A percentile compares a stretch with the other conserved stretches of the same genome.
phyloP scores from a whole-genome alignment of 2,888 invertebrate genomes.

The Muschampia plurimacula region DNA sequence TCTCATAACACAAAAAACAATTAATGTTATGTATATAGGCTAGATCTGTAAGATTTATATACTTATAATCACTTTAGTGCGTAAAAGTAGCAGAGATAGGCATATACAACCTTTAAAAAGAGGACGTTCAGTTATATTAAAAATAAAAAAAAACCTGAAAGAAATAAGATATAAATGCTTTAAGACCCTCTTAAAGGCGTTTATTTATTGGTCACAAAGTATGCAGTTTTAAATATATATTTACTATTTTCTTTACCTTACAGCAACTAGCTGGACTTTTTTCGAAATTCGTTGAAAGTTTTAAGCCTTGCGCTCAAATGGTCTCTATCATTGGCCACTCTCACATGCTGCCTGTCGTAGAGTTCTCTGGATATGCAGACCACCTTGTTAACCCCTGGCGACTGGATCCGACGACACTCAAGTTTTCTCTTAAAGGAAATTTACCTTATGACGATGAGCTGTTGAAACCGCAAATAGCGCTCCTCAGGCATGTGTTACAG shows the following conservation, averaged over 20 bases:
- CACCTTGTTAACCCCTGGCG: constrained; percentile 97
- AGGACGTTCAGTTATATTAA: too few relatives aligned
- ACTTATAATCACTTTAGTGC: too few relatives aligned
- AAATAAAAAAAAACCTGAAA: too few relatives aligned
- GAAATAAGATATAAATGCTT: too few relatives aligned
- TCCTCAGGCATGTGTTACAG: constrained; percentile 95
- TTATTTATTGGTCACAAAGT: too few relatives aligned
- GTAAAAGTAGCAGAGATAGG: too few relatives aligned
- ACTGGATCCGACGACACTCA: constrained; percentile 92
- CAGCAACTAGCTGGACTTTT: constrained; percentile 94
- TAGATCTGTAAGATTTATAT: too few relatives aligned
- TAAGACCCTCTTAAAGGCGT: too few relatives aligned
- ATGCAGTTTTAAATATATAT: background rate
- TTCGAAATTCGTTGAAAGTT: constrained; percentile 96
- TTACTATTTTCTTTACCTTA: constrained; percentile 49
- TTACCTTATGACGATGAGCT: constrained; percentile 96
- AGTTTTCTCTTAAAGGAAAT: constrained; percentile 87
- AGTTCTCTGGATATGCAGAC: constrained; percentile 96
- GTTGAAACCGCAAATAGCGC: constrained; percentile 94
- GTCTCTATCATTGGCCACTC: constrained; percentile 96
- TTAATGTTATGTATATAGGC: too few relatives aligned
- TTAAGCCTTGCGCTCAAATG: constrained; percentile 97
- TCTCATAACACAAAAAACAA: too few relatives aligned
- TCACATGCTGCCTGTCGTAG: constrained; percentile 96
- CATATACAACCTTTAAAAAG: too few relatives aligned